Evolutionary conservation across 1,140 invertebrate species (phyloP), one percentile per base, ranked within the genome.

Genomic region (Drosophila subobscura): DNA sequence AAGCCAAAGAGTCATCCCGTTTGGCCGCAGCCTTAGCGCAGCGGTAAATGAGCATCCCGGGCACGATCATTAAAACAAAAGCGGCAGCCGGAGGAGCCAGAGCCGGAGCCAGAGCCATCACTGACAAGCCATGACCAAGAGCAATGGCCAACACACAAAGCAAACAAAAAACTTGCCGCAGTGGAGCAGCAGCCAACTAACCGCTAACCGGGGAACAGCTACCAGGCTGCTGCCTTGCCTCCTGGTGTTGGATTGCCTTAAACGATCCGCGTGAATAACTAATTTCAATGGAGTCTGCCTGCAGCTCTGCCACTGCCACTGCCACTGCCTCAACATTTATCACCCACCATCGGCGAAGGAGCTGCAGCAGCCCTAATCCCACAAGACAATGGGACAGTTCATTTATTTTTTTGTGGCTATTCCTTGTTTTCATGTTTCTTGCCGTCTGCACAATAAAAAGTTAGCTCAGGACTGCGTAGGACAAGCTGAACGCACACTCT

Each of bases 201-300:
- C 25, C 25, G 5, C 25, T 27, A 27, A 37, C 25, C 7, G 10
- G 8, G 8, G 1, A 37, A 66, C 66, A 56, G 50, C 61, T 77
- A 68, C 65, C 50, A 68, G 29, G 70, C 45, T 72, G 68, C n/a
- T n/a, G n/a, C n/a, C n/a, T n/a, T 75, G 58, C 60, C 51, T 46
- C 56, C 59, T 88, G 84, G 83, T 88, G 83, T 88, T 88, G 83
- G 84, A 89, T 88, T 88, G 83, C 83, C 84, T 88, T 88, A 88
- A 88, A 88, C 83, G 83, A 88, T 88, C 83, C 84, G 84, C 84
- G 84, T 89, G 84, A 89, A 89, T 89, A 89, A 89, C 84, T 89
- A 89, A 89, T 89, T 89, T 89, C 84, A 89, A 89, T 89, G 84
- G 84, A 77, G 72, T 66, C 85, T 88, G 71, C 55, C 52, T 29